Conservation (phyloP, 2,113 vertebrate genomes). For the Chloropsis hardwickii region DNA sequence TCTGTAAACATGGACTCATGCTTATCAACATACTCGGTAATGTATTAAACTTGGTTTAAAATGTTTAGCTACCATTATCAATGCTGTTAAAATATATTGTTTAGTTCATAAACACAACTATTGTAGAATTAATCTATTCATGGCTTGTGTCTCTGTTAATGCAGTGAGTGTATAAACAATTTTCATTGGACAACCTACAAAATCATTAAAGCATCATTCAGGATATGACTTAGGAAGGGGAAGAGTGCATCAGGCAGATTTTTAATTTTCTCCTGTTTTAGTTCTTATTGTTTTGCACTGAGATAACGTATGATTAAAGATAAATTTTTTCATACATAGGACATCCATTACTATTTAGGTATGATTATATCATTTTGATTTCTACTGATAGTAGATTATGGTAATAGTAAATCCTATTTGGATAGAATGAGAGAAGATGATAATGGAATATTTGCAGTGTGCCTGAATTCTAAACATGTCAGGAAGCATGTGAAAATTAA, state of each 20-base stretch:
- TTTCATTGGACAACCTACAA: neutral
- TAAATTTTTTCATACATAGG: neutral
- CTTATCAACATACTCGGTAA: neutral
- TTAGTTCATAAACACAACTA: neutral
- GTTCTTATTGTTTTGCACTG: neutral
- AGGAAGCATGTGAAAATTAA: neutral
- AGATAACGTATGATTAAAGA: neutral
- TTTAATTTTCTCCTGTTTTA: neutral
- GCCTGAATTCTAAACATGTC: neutral
- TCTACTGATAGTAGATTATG: neutral
- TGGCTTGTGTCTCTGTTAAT: neutral
- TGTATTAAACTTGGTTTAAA: neutral
- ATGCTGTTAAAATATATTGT: neutral
- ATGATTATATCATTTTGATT: neutral
- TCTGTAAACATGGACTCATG: neutral
- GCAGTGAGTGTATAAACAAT: neutral
- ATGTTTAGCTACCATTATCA: neutral
- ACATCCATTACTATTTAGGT: neutral
- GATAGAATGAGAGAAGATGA: neutral
- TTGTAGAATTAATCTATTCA: neutral
- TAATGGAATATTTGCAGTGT: neutral
- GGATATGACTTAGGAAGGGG: neutral
- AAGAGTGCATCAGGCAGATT: neutral
- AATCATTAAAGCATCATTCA: neutral
- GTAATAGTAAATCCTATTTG: neutral